A percentile compares a stretch with the other conserved stretches of the same genome.
Evolutionary conservation across 1,140 invertebrate species (phyloP).

Genomic region (Xylocopa sonorina): DNA sequence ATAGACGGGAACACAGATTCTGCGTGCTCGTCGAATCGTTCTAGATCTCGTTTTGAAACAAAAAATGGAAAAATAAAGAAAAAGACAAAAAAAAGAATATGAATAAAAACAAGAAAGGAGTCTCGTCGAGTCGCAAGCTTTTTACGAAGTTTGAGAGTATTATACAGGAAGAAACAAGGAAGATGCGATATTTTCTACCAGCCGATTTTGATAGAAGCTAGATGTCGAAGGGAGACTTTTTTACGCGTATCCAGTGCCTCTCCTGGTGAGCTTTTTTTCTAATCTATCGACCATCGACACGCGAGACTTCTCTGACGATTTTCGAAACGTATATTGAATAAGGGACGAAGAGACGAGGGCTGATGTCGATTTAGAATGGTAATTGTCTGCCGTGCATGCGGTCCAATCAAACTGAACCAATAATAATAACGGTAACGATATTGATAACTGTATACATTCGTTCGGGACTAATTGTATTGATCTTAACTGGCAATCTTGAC

Average conservation of each 20-base stretch:
- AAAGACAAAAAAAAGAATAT: neutral
- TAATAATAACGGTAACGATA: slow-evolving; percentile 57
- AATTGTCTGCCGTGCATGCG: slow-evolving; percentile 41
- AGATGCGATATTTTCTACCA: slow-evolving; percentile 58
- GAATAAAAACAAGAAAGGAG: neutral
- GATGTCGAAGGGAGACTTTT: slow-evolving; percentile 12
- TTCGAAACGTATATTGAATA: neutral
- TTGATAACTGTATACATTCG: slow-evolving; percentile 33
- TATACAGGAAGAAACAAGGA: neutral
- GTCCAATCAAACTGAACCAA: slow-evolving; percentile 67
- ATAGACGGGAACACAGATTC: neutral
- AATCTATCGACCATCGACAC: neutral
- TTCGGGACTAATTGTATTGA: slow-evolving; percentile 18
- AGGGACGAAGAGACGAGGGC: neutral
- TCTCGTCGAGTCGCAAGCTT: slow-evolving; percentile 21
- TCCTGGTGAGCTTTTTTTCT: slow-evolving; percentile 21
- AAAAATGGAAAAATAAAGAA: neutral
- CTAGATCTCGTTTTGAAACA: too few species aligned
- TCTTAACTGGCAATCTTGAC: slow-evolving; percentile 1
- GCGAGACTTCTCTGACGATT: slow-evolving; percentile 19
- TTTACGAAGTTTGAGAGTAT: neutral
- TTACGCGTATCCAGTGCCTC: slow-evolving; percentile 31
- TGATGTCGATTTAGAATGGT: slow-evolving; percentile 39
- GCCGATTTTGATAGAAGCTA: slow-evolving; percentile 50
- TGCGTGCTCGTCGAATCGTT: neutral